A percentile compares a stretch with the other conserved stretches of the same genome.
phyloP scores from a whole-genome alignment of 2,888 invertebrate genomes.

The Caenorhabditis sulstoni region DNA sequence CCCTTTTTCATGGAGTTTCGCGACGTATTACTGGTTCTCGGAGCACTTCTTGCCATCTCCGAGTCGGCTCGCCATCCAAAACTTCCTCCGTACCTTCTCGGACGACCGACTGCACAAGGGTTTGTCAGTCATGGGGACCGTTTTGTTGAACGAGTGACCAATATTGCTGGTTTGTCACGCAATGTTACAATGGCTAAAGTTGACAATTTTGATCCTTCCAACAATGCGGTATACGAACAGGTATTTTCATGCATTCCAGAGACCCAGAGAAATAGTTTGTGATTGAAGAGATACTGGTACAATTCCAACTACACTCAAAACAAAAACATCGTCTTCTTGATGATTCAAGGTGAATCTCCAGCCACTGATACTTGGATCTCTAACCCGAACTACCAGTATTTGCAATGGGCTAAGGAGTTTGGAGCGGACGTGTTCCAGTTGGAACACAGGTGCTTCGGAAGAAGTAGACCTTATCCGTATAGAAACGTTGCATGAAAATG shows the following conservation, averaged over 20 bases:
- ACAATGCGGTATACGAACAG: slow-evolving; percentile 59
- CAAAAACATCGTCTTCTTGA: slow-evolving; percentile 66
- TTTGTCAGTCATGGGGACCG: slow-evolving; percentile 47
- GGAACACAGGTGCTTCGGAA: slow-evolving; percentile 77
- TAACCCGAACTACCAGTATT: slow-evolving; percentile 57
- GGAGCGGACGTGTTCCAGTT: slow-evolving; percentile 73
- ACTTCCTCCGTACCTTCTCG: slow-evolving; percentile 43
- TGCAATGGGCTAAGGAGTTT: slow-evolving; percentile 68
- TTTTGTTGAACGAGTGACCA: neutral
- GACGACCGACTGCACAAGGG: slow-evolving; percentile 49
- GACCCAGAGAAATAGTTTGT: too few species aligned
- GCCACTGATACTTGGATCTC: slow-evolving; percentile 63
- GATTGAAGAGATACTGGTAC: slow-evolving; percentile 69
- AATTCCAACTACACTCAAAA: slow-evolving; percentile 59
- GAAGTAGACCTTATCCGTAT: slow-evolving; percentile 63
- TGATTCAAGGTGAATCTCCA: slow-evolving; percentile 69
- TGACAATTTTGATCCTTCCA: slow-evolving; percentile 61
- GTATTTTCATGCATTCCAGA: slow-evolving; percentile 31
- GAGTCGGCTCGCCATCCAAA: slow-evolving; percentile 37
- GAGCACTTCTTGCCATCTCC: neutral
- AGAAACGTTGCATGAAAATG: slow-evolving; percentile 1
- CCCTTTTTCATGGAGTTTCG: slow-evolving; percentile 13
- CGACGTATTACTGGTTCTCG: slow-evolving; percentile 26
- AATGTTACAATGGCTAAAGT: slow-evolving; percentile 25
- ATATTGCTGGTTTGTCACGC: slow-evolving; percentile 9